Evolutionary conservation across 2,888 invertebrate species (phyloP), one percentile per base, ranked within the genome.

Genomic region (Hirtodrosophila confusa): DNA sequence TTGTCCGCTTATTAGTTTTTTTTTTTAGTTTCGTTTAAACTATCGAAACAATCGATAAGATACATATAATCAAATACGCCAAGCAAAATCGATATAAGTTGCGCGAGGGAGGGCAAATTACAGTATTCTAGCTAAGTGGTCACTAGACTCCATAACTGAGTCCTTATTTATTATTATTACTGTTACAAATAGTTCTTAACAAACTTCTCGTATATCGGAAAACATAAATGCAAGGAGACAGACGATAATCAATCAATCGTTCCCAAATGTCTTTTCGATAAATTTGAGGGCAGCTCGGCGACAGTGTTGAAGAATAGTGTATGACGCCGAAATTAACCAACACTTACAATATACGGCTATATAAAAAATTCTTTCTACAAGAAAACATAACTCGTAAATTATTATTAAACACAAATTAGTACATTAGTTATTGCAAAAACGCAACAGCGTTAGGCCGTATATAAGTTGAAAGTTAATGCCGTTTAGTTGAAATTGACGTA

Each of bases 301-400:
- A 2, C 36, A 73, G 72, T 73, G 58, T 4, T 76, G 58, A 4
- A 53, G 24, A 73, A 50, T 39, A 8, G 8, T 31, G 0, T 6
- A 7, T 27, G 8, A 39, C 9, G 3, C 40, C 23, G 71, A 45
- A 60, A 55, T 73, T 60, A 7, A 55, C 49, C 53, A 73, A 73
- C 76, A 73, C 72, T 73, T 65, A 60, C 53, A 73, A 73, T 62
- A 76, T 76, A 72, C 72, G 77, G 77, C 72, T 45, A 73, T 76
- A 56, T 73, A 73, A 76, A 76, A 74, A 73, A 76, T 73, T 76
- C 71, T 72, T 73, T 71, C 17, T 56, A 66, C 72, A 56, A 71
- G 72, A 76, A 72, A 73, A 61, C 65, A 71, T 72, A 53, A 71
- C 51, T 71, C 72, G 72, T 56, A 44, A 45, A 76, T 71, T 56